Conservation (phyloP, 2,888 invertebrate species). For the Malthinus flaveolus region DNA sequence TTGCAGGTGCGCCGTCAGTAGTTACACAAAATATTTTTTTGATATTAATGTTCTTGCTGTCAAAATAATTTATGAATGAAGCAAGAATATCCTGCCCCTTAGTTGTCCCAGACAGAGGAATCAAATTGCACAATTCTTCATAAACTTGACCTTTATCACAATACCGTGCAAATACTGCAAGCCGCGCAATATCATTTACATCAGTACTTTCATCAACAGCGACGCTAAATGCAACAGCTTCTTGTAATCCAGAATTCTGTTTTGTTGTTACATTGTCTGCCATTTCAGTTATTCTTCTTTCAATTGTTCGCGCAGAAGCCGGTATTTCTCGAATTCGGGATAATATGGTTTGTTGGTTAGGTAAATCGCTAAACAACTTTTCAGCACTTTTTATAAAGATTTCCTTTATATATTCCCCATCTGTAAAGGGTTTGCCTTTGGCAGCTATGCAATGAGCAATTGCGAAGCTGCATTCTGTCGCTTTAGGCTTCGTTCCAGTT, state of each 20-base stretch:
- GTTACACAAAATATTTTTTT: no score
- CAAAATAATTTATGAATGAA: no score
- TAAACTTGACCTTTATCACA: slow-evolving; percentile 10
- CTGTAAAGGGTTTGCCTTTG: not conserved
- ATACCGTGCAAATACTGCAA: slow-evolving; percentile 21
- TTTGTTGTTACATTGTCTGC: slow-evolving; percentile 26
- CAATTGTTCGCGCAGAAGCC: slow-evolving; percentile 25
- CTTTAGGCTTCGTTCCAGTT: slow-evolving; percentile 5
- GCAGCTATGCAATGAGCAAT: slow-evolving; percentile 1
- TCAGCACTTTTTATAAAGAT: slow-evolving; percentile 1
- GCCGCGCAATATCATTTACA: slow-evolving; percentile 24
- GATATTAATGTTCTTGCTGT: no score
- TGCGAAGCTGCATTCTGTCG: slow-evolving; percentile 1
- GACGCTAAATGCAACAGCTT: slow-evolving; percentile 23
- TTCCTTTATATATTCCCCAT: slow-evolving; percentile 1
- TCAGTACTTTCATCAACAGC: slow-evolving; percentile 24
- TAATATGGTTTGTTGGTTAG: slow-evolving; percentile 22
- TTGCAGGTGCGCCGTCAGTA: slow-evolving; percentile 4
- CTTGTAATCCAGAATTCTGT: slow-evolving; percentile 24
- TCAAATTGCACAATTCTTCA: slow-evolving; percentile 12
- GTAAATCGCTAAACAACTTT: slow-evolving; percentile 30
- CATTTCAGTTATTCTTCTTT: slow-evolving; percentile 20
- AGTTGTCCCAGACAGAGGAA: slow-evolving; percentile 5
- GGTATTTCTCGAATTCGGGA: slow-evolving; percentile 26
- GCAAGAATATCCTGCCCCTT: no score